Conservation (phyloP, 2,888 invertebrate species). For the Stratiomys singularior region DNA sequence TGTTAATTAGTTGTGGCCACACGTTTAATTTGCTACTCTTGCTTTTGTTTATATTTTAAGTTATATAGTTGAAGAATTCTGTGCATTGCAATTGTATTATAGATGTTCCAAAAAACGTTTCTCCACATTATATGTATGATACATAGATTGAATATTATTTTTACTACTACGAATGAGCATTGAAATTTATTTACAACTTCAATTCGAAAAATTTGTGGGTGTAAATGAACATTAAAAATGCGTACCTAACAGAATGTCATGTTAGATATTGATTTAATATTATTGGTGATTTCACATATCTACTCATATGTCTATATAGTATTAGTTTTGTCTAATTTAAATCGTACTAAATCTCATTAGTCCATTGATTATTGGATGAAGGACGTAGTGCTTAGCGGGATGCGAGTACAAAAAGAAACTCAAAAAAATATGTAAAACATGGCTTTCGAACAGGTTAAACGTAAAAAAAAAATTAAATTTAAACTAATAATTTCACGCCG, state of each 20-base stretch:
- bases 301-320: constrained; percentile 27
- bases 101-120: constrained; percentile 23
- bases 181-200: constrained; percentile 47
- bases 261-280: constrained; percentile 32
- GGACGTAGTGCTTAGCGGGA: constrained; percentile 45
- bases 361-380: constrained; percentile 33
- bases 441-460: no score
- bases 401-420: constrained; percentile 27
- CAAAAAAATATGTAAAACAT: no score
- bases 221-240: constrained; percentile 44
- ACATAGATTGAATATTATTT: constrained; percentile 1
- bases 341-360: constrained; percentile 24
- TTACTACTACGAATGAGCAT: constrained; percentile 47
- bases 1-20: constrained; percentile 35
- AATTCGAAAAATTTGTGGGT: constrained; percentile 43
- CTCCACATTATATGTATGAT: not conserved
- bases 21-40: constrained; percentile 28
- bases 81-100: constrained; percentile 34
- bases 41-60: constrained; percentile 38
- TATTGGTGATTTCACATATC: constrained; percentile 15
- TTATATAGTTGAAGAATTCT: constrained; percentile 45
- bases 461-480: no score
- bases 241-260: constrained; percentile 44
- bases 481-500: no score
- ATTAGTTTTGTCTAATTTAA: constrained; percentile 6